Evolutionary conservation across 2,888 invertebrate genomes (phyloP).

Genomic region (Scrobipalpa costella): DNA sequence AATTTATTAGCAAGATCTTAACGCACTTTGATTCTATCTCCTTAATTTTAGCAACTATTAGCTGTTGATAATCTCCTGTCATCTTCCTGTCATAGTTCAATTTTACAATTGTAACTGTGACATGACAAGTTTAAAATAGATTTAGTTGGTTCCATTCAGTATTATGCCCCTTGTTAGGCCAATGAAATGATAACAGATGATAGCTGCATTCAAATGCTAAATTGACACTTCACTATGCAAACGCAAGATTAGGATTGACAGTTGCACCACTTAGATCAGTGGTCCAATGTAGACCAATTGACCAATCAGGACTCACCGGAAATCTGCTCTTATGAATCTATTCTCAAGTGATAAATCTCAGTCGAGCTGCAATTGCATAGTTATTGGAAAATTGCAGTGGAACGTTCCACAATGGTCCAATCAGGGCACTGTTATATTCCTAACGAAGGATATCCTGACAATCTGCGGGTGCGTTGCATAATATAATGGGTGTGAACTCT

Average conservation of each 20-base stretch:
- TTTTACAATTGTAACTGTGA: too few relatives aligned
- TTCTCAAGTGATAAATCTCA: slow-evolving; percentile 25
- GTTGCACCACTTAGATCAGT: slow-evolving; percentile 14
- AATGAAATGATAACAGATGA: too few relatives aligned
- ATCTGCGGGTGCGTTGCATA: slow-evolving; percentile 56
- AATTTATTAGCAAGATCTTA: too few relatives aligned
- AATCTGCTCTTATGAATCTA: slow-evolving; percentile 11
- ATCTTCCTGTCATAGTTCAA: too few relatives aligned
- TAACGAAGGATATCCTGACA: slow-evolving; percentile 70
- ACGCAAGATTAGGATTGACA: slow-evolving; percentile 7
- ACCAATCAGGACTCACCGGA: slow-evolving; percentile 9
- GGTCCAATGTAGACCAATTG: slow-evolving; percentile 2
- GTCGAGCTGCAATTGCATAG: slow-evolving; percentile 45
- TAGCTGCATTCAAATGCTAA: not conserved
- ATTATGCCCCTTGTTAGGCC: too few relatives aligned
- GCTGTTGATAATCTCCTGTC: too few relatives aligned
- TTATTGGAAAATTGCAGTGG: slow-evolving; percentile 50
- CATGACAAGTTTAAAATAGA: too few relatives aligned
- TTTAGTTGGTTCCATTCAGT: too few relatives aligned
- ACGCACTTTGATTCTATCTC: too few relatives aligned
- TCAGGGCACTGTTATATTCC: slow-evolving; percentile 62
- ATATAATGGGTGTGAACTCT: not conserved
- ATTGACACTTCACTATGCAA: not conserved
- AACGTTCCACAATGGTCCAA: slow-evolving; percentile 44
- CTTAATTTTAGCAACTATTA: too few relatives aligned